Evolutionary conservation across 2,888 invertebrate species (phyloP).

Genomic region (Melieria crassipennis): DNA sequence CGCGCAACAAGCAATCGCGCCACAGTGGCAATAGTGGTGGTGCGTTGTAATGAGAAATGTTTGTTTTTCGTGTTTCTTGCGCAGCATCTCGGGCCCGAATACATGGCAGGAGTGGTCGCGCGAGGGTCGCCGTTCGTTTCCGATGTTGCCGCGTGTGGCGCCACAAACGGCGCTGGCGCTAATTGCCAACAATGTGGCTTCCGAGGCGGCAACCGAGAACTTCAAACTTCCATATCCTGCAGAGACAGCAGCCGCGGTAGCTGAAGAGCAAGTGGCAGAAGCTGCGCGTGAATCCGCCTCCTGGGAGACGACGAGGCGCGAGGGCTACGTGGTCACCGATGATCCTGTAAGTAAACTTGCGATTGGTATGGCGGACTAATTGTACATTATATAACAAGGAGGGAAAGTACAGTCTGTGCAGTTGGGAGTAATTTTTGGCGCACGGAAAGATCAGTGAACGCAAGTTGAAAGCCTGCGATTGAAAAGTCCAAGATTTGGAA

Average conservation of each 20-base stretch:
- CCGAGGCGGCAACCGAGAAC: slow-evolving; percentile 73
- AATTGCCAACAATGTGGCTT: slow-evolving; percentile 82
- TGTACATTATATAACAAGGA: too few relatives aligned
- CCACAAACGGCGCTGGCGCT: slow-evolving; percentile 87
- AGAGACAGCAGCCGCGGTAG: slow-evolving; percentile 63
- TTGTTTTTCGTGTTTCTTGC: slow-evolving; percentile 20
- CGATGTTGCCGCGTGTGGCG: slow-evolving; percentile 83
- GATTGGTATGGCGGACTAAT: too few relatives aligned
- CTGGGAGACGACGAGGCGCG: slow-evolving; percentile 34
- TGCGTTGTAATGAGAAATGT: neutral
- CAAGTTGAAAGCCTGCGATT: too few relatives aligned
- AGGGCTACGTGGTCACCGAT: slow-evolving; percentile 53
- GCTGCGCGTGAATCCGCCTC: slow-evolving; percentile 42
- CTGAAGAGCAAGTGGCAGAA: slow-evolving; percentile 49
- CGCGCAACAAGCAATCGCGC: neutral
- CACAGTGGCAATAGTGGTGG: neutral
- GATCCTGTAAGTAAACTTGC: slow-evolving; percentile 61
- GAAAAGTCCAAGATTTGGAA: too few relatives aligned
- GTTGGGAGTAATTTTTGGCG: too few relatives aligned
- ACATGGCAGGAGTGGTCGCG: slow-evolving; percentile 83
- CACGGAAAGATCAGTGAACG: neutral
- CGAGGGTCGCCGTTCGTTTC: slow-evolving; percentile 85
- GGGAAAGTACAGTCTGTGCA: slow-evolving; percentile 54
- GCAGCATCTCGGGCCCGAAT: slow-evolving; percentile 74
- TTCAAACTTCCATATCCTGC: slow-evolving; percentile 68